Evolutionary conservation across 37 sponge, comb jelly and placozoan species (phyloP).

Genomic region (Lycopodina hypogea): DNA sequence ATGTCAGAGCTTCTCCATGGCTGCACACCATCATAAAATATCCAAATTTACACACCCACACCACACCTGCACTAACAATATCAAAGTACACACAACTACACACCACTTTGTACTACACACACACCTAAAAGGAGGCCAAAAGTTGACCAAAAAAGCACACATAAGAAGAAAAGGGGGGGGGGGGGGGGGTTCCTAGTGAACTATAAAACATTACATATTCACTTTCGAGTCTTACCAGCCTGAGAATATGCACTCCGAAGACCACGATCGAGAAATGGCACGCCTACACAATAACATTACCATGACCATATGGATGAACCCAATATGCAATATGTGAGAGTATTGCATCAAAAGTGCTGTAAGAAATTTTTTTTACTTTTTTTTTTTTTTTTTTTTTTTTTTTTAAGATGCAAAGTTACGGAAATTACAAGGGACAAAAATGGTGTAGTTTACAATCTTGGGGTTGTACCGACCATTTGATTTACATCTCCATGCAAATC

Average conservation of each 20-base stretch:
- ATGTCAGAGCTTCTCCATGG: conserved; percentile 76
- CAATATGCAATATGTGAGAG: conserved; percentile 7
- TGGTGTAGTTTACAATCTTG: too few species aligned
- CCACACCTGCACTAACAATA: neutral
- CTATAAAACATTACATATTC: too few species aligned
- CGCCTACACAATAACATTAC: conserved; percentile 15
- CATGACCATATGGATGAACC: neutral
- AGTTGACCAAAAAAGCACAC: neutral
- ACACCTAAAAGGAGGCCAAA: neutral
- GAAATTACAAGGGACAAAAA: too few species aligned
- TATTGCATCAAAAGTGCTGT: too few species aligned
- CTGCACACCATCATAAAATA: conserved; percentile 31
- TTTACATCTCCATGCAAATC: too few species aligned
- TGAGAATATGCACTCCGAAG: conserved; percentile 74
- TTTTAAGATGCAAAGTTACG: too few species aligned
- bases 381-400: too few species aligned
- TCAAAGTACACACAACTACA: neutral
- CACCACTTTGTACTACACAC: too few species aligned
- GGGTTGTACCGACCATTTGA: too few species aligned
- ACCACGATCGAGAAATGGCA: conserved; percentile 43
- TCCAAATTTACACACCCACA: too few species aligned
- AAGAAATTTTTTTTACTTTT: too few species aligned
- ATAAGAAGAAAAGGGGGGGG: neutral
- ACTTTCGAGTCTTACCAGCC: conserved; percentile 70
- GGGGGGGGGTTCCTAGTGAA: too few species aligned